Conservation (phyloP, 2,797 vertebrate species). For the Tinamus major region DNA sequence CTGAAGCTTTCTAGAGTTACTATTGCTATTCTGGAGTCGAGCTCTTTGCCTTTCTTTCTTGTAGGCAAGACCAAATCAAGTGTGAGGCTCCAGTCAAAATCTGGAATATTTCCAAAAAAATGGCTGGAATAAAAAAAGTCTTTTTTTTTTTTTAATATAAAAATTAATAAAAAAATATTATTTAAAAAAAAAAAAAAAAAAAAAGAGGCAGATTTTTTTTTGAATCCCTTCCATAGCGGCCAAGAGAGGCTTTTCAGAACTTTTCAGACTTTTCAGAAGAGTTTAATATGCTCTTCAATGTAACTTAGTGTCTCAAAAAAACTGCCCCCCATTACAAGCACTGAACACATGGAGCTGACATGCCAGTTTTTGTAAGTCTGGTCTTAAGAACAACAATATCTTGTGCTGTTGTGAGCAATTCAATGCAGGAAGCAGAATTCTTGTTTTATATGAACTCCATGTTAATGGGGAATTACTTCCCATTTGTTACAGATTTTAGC, state of each 20-base stretch:
- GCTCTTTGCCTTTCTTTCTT: neutral
- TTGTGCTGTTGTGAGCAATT: slow-evolving; percentile 37
- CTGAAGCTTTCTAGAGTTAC: neutral
- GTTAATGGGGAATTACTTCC: slow-evolving; percentile 58
- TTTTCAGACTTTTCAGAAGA: neutral
- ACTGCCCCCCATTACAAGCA: neutral
- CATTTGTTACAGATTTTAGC: slow-evolving; percentile 60
- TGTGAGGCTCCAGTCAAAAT: neutral
- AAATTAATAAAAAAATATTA: no score
- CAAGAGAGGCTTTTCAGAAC: neutral
- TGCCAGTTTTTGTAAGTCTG: neutral
- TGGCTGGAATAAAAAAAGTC: neutral
- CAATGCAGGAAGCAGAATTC: slow-evolving; percentile 44
- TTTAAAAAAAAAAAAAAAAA: no score
- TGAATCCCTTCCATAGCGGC: neutral
- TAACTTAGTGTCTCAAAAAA: neutral
- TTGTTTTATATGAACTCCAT: slow-evolving; percentile 51
- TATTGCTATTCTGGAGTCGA: neutral
- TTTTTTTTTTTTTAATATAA: no score
- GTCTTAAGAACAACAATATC: slow-evolving; percentile 45
- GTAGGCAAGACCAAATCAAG: neutral
- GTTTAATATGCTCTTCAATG: neutral
- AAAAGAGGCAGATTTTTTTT: neutral
- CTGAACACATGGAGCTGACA: slow-evolving; percentile 40
- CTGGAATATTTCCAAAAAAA: neutral